phyloP scores from a whole-genome alignment of 2,113 vertebrate species.

The Oceanodroma tethys region DNA sequence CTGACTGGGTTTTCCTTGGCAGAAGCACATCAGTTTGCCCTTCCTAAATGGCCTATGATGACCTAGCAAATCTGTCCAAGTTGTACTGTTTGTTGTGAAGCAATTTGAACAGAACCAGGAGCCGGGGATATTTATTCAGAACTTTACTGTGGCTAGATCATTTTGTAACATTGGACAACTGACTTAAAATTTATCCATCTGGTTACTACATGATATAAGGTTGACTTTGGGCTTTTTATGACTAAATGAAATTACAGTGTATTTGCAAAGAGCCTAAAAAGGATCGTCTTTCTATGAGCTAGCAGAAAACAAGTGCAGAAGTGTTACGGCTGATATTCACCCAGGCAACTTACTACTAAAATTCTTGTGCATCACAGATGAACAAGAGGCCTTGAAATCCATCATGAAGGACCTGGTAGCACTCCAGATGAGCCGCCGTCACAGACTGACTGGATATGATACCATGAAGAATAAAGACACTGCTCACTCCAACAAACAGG shows the following conservation, averaged over 20 bases:
- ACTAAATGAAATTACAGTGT: background rate
- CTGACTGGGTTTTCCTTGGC: slow-evolving; percentile 4
- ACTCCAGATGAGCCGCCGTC: slow-evolving; percentile 89
- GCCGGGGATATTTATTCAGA: background rate
- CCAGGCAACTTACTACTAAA: background rate
- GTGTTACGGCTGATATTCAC: background rate
- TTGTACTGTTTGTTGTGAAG: background rate
- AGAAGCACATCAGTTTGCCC: background rate
- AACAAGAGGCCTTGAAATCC: slow-evolving; percentile 95
- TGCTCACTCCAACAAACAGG: slow-evolving; percentile 82
- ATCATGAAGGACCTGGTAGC: slow-evolving; percentile 99
- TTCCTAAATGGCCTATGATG: background rate
- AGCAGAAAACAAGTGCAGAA: background rate
- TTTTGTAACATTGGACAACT: background rate
- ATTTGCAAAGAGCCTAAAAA: background rate
- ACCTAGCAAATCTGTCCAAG: background rate
- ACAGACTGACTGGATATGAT: slow-evolving; percentile 80
- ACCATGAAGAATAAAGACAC: slow-evolving; percentile 83
- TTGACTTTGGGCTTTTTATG: background rate
- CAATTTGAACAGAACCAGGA: background rate
- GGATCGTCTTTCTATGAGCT: background rate
- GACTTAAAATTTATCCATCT: background rate
- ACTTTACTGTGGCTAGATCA: background rate
- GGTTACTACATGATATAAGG: fast-evolving
- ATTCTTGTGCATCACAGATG: slow-evolving; percentile 77